These are phyloP conservation scores for Tubiluchus corallicola DNA, from an alignment of 2,888 invertebrate species.

Conservation along the genomic window DNA sequence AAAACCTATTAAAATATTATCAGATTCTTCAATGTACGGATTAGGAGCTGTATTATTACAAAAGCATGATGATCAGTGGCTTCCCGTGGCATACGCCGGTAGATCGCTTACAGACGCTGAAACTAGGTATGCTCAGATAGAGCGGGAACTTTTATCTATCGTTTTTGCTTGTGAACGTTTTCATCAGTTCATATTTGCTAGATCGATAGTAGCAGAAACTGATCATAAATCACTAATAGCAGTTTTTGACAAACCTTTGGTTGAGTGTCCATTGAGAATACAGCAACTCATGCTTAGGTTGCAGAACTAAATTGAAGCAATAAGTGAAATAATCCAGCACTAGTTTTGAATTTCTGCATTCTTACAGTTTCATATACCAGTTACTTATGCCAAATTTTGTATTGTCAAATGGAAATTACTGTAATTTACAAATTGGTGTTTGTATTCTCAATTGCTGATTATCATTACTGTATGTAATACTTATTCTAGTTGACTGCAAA, in stretches of 20 bases:
- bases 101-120: constrained; percentile 21
- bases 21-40: constrained; percentile 23
- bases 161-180: neutral
- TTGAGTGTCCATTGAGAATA: constrained; percentile 23
- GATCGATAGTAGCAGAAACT: constrained; percentile 18
- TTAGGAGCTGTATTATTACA: constrained; percentile 22
- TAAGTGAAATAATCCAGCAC: too few species aligned
- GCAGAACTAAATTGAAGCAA: too few species aligned
- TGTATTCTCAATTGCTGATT: too few species aligned
- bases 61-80: constrained; percentile 13
- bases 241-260: constrained; percentile 22
- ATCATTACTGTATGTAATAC: too few species aligned
- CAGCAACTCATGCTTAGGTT: constrained; percentile 23
- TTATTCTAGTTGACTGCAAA: too few species aligned
- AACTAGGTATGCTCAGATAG: constrained; percentile 24
- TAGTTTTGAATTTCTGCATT: too few species aligned
- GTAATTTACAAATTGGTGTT: too few species aligned
- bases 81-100: constrained; percentile 25
- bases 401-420: too few species aligned
- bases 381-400: too few species aligned
- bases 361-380: too few species aligned
- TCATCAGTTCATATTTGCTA: neutral
- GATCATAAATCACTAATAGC: constrained; percentile 26
- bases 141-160: constrained; percentile 23
- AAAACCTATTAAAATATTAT: constrained; percentile 14